A percentile compares a stretch with the other conserved stretches of the same genome.
These are phyloP conservation scores for Lepilemur septentrionalis DNA, from an alignment of 2,797 vertebrate genomes.

Conservation along the genomic window DNA sequence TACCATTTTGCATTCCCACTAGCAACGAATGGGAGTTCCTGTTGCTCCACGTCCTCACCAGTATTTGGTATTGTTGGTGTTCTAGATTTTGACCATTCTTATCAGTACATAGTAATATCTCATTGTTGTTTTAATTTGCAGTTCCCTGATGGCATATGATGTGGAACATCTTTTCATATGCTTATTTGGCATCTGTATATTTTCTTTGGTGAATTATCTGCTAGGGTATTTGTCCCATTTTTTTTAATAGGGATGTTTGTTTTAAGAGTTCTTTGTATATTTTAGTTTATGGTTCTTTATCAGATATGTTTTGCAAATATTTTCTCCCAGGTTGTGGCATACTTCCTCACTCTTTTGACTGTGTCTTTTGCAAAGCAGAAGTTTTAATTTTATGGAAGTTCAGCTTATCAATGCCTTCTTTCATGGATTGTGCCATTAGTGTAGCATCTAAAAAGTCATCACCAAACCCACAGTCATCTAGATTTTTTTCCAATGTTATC, in stretches of 20 bases:
- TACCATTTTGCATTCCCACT: background rate
- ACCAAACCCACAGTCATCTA: background rate
- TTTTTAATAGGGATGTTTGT: background rate
- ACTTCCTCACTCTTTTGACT: background rate
- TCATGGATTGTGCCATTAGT: background rate
- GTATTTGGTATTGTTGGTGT: background rate
- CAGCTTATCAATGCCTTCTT: background rate
- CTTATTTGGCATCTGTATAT: background rate
- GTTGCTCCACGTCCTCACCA: background rate
- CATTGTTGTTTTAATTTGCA: background rate
- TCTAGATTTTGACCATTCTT: background rate
- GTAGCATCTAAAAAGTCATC: background rate
- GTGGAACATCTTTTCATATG: background rate
- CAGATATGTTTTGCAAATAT: background rate
- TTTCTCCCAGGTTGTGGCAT: background rate
- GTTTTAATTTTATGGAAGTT: background rate
- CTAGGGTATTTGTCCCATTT: background rate
- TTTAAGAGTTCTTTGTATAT: background rate
- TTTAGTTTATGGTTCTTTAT: background rate
- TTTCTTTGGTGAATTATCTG: background rate
- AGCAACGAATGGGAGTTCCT: background rate
- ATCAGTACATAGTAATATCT: background rate
- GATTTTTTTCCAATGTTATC: background rate
- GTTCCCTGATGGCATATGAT: background rate
- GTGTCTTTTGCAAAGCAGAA: background rate